Evolutionary conservation across 2,888 invertebrate species (phyloP).

Genomic region (Drosophila histrio): DNA sequence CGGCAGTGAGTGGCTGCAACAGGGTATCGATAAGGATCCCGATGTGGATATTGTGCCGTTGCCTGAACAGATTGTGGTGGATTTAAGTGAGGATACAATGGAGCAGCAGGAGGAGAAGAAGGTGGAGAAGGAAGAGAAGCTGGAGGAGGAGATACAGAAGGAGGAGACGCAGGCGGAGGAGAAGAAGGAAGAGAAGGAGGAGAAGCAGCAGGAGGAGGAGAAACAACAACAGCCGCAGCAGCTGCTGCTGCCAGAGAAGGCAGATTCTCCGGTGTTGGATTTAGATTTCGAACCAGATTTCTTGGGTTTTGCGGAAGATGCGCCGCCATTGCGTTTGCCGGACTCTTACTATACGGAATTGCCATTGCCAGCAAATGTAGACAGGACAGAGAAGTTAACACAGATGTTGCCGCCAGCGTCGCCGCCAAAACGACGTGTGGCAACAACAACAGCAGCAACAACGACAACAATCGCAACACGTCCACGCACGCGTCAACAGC

Average conservation of each 20-base stretch:
- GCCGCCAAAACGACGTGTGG: not conserved
- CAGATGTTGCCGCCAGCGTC: constrained; percentile 12
- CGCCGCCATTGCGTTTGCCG: constrained; percentile 35
- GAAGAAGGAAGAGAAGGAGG: not conserved
- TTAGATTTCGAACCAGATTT: no score
- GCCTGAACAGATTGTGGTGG: constrained; percentile 48
- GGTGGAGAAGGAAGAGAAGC: not conserved
- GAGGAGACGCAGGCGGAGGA: constrained; percentile 6
- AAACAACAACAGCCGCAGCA: no score
- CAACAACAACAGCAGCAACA: no score
- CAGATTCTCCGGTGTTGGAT: no score
- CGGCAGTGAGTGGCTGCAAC: constrained; percentile 84
- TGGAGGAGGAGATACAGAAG: constrained; percentile 18
- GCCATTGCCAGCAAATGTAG: constrained; percentile 1
- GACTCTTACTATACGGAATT: constrained; percentile 39
- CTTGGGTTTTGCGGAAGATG: constrained; percentile 53
- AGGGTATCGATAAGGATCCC: constrained; percentile 7
- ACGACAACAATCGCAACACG: constrained; percentile 8
- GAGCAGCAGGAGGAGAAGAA: constrained; percentile 1
- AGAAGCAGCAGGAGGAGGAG: constrained; percentile 15
- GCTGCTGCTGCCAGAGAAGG: no score
- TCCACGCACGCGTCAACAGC: constrained; percentile 51
- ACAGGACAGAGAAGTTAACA: not conserved
- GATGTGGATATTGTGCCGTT: constrained; percentile 44
- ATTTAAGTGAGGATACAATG: constrained; percentile 55